Base-by-base conservation (phyloP, 2,888 invertebrate species). In the Antheraea yamamai region DNA sequence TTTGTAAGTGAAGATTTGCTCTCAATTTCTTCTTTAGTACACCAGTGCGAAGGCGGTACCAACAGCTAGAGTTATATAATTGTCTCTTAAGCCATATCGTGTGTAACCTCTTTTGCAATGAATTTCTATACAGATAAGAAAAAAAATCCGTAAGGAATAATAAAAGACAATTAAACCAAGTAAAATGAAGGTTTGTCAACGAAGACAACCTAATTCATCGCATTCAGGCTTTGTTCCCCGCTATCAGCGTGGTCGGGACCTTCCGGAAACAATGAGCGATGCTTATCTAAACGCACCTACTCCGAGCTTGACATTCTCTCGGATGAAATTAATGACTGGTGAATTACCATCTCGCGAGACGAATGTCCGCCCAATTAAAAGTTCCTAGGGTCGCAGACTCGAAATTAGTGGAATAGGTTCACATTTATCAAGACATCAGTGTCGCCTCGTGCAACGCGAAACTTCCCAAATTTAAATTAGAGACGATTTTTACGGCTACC, bases 391-490 rank as follows among this genome's bases (percentile, higher is more conserved):
- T 89, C 93, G 92, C 92, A 92, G 91, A 92, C 91, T 89, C 86
- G 88, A 91, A 94, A 95, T 95, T 94, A 95, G 94, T 93, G 91
- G 92, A 93, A 94, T 92, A 92, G 90, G 88, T 89, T 88, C 89
- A 89, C 92, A 95, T 94, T 95, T 94, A 94, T 95, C 95, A 95
- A 95, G 93, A 93, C 94, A 95, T 95, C 95, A 95, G 90, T 92
- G 91, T 91, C 87, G 92, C 90, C 90, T 88, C 91, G 91, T 90
- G 89, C 92, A 88, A 89, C 92, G 92, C 91, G 91, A 93, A 95
- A 95, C 93, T 95, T 95, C 94, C 95, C 92, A 95, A 95, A 95
- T 95, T 95, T 95, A 95, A 95, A 95, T 95, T 95, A 95, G 93
- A 95, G 94, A 95, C 95, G 94, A 95, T 95, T 95, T 95, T 94